These are phyloP conservation scores for Dicycla oo DNA, from an alignment of 2,888 invertebrate genomes.

Conservation along the genomic window DNA sequence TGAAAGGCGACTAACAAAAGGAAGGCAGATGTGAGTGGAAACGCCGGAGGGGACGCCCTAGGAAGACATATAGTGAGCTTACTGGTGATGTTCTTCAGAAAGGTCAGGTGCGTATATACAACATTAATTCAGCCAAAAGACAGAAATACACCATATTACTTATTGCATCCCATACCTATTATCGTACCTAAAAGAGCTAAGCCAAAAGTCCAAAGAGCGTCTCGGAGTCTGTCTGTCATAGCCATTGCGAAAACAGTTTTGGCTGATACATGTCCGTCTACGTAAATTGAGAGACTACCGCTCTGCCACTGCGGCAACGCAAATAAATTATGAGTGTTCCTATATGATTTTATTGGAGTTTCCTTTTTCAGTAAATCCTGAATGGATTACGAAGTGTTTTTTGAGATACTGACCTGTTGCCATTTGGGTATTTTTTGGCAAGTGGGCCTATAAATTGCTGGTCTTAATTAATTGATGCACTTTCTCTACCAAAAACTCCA, in stretches of 20 bases:
- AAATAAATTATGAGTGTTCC: conserved; percentile 25
- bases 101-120: no score
- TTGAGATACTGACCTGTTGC: neutral
- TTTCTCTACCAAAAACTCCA: conserved; percentile 32
- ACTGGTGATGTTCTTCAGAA: no score
- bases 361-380: neutral
- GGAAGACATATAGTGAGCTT: no score
- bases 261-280: conserved; percentile 1
- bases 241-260: neutral
- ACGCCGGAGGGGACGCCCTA: no score
- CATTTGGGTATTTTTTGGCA: neutral
- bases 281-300: conserved; percentile 6
- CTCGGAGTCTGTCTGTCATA: neutral
- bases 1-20: no score
- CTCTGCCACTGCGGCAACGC: conserved; percentile 21
- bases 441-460: neutral
- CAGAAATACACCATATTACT: neutral
- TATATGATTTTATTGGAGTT: neutral
- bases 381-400: neutral
- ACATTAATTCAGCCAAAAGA: no score
- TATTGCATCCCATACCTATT: no score
- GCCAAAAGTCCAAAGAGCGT: neutral
- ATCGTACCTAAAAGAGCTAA: no score
- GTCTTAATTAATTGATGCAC: neutral
- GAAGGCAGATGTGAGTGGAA: no score